A percentile compares a stretch with the other conserved stretches of the same genome.
These are phyloP conservation scores for Corythornis leucogaster DNA, from an alignment of 2,797 vertebrate species.

Conservation along the genomic window DNA sequence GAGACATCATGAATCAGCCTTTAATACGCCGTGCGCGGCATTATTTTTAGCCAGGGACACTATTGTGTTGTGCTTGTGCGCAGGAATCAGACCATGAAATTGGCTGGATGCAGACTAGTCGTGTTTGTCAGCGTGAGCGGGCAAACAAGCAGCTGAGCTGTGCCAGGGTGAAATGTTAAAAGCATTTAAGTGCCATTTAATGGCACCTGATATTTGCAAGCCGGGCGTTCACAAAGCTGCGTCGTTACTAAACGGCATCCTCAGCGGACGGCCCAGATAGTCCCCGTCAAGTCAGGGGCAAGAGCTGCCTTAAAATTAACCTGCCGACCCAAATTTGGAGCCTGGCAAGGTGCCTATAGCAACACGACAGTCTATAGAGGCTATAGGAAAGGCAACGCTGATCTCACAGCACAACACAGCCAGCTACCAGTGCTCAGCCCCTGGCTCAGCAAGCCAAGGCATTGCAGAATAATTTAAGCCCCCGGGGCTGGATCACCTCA, in stretches of 20 bases:
- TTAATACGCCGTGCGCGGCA: not conserved
- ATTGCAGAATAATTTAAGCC: not conserved
- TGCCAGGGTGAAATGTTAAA: constrained; percentile 23
- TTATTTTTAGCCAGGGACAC: constrained; percentile 10
- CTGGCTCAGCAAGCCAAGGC: not conserved
- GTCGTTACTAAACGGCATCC: not conserved
- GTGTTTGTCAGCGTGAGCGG: constrained; percentile 2
- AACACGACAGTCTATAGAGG: rapidly evolving
- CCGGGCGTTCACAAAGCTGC: not conserved
- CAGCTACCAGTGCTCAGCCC: not conserved
- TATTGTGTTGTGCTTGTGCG: not conserved
- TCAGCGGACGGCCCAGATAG: rapidly evolving
- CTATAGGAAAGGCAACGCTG: not conserved
- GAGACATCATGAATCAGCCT: constrained; percentile 30
- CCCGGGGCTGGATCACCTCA: not conserved
- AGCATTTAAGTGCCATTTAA: not conserved
- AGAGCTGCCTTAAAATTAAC: not conserved
- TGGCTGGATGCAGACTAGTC: constrained; percentile 6
- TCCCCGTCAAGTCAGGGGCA: not conserved
- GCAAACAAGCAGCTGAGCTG: constrained; percentile 22
- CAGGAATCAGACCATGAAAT: constrained; percentile 49
- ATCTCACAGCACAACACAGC: not conserved
- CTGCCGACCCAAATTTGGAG: not conserved
- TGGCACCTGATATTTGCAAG: not conserved
- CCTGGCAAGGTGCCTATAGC: not conserved